phyloP scores from a whole-genome alignment of 2,797 vertebrate species.

The Sardinella longiceps region DNA sequence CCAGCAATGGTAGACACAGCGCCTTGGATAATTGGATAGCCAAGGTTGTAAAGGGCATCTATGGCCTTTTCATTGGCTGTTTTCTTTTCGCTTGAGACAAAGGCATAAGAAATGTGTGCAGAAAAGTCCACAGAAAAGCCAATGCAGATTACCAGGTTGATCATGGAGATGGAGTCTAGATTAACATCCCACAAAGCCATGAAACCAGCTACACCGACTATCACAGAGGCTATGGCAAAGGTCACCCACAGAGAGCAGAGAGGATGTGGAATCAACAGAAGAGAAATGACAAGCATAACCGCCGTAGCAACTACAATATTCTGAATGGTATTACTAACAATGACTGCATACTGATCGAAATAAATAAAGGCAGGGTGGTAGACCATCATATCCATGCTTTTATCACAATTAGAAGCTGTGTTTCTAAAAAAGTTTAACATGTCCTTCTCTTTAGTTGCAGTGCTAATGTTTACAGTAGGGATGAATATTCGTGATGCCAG shows the following conservation, averaged over 20 bases:
- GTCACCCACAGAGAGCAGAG: conserved; percentile 77
- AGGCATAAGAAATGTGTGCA: conserved; percentile 75
- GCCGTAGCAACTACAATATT: conserved; percentile 65
- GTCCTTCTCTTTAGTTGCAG: conserved; percentile 61
- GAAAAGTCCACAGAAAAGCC: conserved; percentile 80
- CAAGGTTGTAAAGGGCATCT: conserved; percentile 67
- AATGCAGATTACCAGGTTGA: conserved; percentile 76
- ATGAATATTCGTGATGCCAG: conserved; percentile 72
- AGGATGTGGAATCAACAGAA: conserved; percentile 74
- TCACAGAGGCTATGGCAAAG: conserved; percentile 76
- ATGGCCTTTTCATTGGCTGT: conserved; percentile 60
- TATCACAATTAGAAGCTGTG: conserved; percentile 49
- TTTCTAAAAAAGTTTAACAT: conserved; percentile 65
- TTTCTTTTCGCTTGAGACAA: conserved; percentile 61
- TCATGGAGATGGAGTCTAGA: conserved; percentile 77
- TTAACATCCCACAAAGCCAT: conserved; percentile 73
- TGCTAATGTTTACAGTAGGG: conserved; percentile 61
- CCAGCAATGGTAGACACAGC: conserved; percentile 72
- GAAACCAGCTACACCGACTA: conserved; percentile 65
- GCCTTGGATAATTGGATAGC: conserved; percentile 74
- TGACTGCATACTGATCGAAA: conserved; percentile 72
- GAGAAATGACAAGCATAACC: conserved; percentile 71
- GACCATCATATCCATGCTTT: conserved; percentile 55
- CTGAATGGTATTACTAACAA: conserved; percentile 71
- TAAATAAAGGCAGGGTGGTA: conserved; percentile 75